Conservation (phyloP, 2,888 invertebrate genomes). For the Ametastegia equiseti region DNA sequence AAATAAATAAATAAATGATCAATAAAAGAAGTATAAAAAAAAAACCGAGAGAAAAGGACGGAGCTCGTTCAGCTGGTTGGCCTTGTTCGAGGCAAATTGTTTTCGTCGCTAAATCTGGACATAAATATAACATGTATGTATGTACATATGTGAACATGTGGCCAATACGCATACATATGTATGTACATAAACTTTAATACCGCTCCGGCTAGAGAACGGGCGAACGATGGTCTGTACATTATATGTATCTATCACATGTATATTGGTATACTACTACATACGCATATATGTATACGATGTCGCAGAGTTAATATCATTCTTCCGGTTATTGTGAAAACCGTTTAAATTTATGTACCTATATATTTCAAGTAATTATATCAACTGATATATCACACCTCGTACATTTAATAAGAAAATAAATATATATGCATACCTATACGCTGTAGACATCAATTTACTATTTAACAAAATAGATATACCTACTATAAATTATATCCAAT, state of each 20-base stretch:
- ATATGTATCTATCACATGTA: too few species aligned
- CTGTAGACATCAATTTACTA: too few species aligned
- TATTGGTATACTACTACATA: background rate
- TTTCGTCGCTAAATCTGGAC: constrained; percentile 28
- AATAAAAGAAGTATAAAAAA: constrained; percentile 20
- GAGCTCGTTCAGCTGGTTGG: constrained; percentile 34
- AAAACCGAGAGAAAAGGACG: constrained; percentile 38
- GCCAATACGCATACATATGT: background rate
- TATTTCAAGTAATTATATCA: too few species aligned
- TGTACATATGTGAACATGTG: background rate
- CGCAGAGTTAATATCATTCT: background rate
- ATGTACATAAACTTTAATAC: background rate
- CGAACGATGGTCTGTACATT: too few species aligned
- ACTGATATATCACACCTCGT: too few species aligned
- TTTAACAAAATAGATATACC: too few species aligned
- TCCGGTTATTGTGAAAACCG: background rate
- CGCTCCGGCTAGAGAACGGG: background rate
- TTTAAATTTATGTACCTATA: background rate
- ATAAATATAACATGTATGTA: background rate
- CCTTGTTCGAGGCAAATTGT: constrained; percentile 32
- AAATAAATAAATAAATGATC: background rate
- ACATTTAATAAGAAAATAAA: background rate
- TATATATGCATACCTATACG: too few species aligned
- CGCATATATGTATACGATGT: background rate
- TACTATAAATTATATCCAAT: too few species aligned